Conservation (phyloP, 1,140 invertebrate species). For the Lepidurus couesii region DNA sequence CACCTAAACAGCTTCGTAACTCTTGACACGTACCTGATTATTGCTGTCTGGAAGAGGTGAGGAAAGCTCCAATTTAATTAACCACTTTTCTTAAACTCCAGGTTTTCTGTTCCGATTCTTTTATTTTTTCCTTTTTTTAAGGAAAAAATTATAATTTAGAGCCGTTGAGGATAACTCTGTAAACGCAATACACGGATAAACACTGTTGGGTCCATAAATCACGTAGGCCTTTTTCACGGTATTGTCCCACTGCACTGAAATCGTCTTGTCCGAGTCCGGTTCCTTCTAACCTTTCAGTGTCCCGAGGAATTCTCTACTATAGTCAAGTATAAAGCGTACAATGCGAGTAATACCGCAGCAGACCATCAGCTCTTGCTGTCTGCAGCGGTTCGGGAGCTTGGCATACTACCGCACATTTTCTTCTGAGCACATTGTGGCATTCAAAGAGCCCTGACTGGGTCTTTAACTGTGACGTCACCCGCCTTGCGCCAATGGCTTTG, state of each 20-base stretch:
- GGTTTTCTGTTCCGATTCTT: background rate
- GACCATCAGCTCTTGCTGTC: slow-evolving; percentile 8
- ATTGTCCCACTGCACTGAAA: background rate
- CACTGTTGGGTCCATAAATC: background rate
- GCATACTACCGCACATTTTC: slow-evolving; percentile 15
- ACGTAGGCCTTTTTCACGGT: background rate
- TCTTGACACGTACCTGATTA: background rate
- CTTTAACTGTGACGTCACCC: background rate
- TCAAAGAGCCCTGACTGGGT: slow-evolving; percentile 8
- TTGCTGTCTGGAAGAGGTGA: background rate
- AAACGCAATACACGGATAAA: background rate
- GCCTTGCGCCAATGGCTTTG: slow-evolving; percentile 14
- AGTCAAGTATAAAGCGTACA: slow-evolving; percentile 11
- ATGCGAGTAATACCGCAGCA: slow-evolving; percentile 10
- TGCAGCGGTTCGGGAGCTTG: background rate
- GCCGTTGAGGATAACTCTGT: background rate
- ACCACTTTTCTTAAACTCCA: background rate
- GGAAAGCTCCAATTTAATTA: background rate
- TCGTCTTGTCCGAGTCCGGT: background rate
- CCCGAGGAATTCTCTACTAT: slow-evolving; percentile 17
- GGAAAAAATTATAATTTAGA: background rate
- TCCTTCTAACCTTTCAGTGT: background rate
- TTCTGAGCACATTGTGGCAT: slow-evolving; percentile 1
- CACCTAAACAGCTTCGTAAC: background rate
- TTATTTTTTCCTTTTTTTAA: background rate